A percentile compares a stretch with the other conserved stretches of the same genome.
Conservation (phyloP, 2,797 vertebrate genomes). For the Danio choprae region DNA sequence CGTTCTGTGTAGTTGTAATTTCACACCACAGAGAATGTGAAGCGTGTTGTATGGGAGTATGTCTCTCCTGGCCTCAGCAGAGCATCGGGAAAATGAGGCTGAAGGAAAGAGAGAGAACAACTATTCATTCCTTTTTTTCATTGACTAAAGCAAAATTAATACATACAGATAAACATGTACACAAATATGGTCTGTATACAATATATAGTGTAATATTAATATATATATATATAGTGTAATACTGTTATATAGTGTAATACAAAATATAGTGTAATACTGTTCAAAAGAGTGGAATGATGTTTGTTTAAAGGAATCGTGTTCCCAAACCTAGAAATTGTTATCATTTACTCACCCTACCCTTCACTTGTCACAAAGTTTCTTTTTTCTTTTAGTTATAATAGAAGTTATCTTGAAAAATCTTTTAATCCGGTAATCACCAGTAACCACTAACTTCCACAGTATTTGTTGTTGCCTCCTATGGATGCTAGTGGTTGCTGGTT, state of each 20-base stretch:
- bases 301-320: too few species aligned
- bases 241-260: too few species aligned
- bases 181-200: neutral
- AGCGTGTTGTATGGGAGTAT: slow-evolving; percentile 85
- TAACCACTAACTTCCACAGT: too few species aligned
- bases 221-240: too few species aligned
- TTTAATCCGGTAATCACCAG: too few species aligned
- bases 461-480: too few species aligned
- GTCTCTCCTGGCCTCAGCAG: slow-evolving; percentile 84
- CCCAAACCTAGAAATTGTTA: too few species aligned
- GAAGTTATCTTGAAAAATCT: too few species aligned
- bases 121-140: neutral
- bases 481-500: too few species aligned
- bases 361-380: too few species aligned
- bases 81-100: slow-evolving; percentile 85
- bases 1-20: neutral
- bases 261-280: neutral
- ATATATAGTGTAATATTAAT: neutral
- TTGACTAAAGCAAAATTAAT: neutral
- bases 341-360: too few species aligned
- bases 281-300: neutral
- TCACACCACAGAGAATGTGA: slow-evolving; percentile 80
- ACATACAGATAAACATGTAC: neutral
- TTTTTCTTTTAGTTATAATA: neutral
- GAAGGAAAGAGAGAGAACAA: slow-evolving; percentile 40